Conservation (phyloP, 2,888 invertebrate species). For the Nomada lathburiana region DNA sequence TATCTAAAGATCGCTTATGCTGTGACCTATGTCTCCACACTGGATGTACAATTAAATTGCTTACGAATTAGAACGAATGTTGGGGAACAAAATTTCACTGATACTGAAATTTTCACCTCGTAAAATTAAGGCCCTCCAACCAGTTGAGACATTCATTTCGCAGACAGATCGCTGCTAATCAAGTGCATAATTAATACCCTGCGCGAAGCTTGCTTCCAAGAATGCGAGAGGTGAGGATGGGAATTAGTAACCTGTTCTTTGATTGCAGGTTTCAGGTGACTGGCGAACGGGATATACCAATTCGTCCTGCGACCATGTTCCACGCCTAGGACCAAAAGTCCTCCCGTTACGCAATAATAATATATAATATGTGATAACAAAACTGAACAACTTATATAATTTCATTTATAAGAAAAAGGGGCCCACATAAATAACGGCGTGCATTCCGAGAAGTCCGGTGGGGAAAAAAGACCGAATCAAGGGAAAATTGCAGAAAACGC, state of each 20-base stretch:
- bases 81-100: background rate
- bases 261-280: background rate
- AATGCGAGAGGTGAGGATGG: background rate
- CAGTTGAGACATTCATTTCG: too few species aligned
- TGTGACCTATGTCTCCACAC: too few species aligned
- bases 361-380: too few species aligned
- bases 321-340: too few species aligned
- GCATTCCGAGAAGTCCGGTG: background rate
- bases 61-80: background rate
- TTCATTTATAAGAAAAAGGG: too few species aligned
- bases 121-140: background rate
- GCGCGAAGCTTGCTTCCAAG: background rate
- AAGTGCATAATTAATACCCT: background rate
- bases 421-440: too few species aligned
- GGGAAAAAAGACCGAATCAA: background rate
- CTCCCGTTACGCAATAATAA: too few species aligned
- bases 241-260: background rate
- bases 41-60: background rate
- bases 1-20: too few species aligned
- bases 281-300: background rate
- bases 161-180: background rate
- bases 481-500: slow-evolving; percentile 29
- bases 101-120: background rate
- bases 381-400: too few species aligned
- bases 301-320: background rate